phyloP scores from a whole-genome alignment of 2,888 invertebrate genomes.

The Synergus umbraculus region DNA sequence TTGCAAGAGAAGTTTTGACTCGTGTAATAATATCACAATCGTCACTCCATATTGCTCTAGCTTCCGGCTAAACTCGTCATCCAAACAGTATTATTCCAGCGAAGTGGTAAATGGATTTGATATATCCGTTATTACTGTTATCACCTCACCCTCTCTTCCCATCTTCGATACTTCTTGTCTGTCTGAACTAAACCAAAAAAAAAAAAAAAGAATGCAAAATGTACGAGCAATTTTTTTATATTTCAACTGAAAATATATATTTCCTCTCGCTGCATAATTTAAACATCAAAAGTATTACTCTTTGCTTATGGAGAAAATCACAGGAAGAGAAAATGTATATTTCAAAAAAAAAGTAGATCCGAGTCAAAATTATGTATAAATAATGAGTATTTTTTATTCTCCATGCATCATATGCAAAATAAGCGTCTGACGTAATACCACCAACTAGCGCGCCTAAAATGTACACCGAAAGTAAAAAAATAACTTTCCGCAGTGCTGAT shows the following conservation, averaged over 20 bases:
- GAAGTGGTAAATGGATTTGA: conserved; percentile 27
- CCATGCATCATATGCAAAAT: conserved; percentile 31
- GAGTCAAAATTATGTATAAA: conserved; percentile 4
- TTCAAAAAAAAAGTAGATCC: neutral
- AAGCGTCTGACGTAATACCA: conserved; percentile 31
- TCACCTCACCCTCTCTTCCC: neutral
- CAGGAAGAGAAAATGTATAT: neutral
- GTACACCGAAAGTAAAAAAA: conserved; percentile 28
- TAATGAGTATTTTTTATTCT: conserved; percentile 17
- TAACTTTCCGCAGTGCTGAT: conserved; percentile 48
- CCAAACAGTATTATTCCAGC: conserved; percentile 11
- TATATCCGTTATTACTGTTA: conserved; percentile 23
- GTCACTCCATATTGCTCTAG: conserved; percentile 28
- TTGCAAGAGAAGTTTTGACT: conserved; percentile 22
- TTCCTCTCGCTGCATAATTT: no score
- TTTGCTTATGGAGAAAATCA: no score
- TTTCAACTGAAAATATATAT: no score
- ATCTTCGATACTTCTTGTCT: neutral
- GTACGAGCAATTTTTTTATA: no score
- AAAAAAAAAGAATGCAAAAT: no score
- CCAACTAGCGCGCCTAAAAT: conserved; percentile 33
- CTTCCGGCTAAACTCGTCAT: conserved; percentile 18
- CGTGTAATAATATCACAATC: conserved; percentile 22
- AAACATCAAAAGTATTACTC: no score
- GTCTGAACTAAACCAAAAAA: neutral